These are phyloP conservation scores for Diachasmimorpha longicaudata DNA, from an alignment of 1,140 invertebrate genomes.

Conservation along the genomic window DNA sequence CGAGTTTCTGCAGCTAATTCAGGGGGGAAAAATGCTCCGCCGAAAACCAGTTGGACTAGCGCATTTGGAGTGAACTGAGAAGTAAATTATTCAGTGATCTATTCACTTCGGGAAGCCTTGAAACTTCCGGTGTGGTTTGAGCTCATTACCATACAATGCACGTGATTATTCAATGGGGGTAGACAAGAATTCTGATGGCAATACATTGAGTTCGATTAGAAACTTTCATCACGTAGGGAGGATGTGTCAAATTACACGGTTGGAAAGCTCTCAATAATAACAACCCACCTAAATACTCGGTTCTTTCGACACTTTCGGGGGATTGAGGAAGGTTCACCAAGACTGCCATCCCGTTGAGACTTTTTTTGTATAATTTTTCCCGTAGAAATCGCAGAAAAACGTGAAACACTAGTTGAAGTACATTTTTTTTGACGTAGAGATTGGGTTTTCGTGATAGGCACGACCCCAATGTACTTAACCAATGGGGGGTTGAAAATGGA, in stretches of 20 bases:
- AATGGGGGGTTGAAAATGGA: too few species aligned
- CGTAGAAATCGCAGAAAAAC: neutral
- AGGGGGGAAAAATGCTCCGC: neutral
- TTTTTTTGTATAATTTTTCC: neutral
- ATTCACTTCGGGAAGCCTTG: neutral
- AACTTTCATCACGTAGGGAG: constrained; percentile 27
- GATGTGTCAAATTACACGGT: constrained; percentile 19
- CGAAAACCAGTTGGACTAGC: neutral
- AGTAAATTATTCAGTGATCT: neutral
- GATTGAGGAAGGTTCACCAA: neutral
- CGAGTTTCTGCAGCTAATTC: neutral
- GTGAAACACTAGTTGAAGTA: neutral
- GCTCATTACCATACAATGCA: neutral
- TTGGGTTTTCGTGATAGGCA: neutral
- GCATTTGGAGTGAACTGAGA: neutral
- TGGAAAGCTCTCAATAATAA: constrained; percentile 14
- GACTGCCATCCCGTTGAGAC: neutral
- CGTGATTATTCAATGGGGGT: neutral
- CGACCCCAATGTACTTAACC: too few species aligned
- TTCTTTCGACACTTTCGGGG: constrained; percentile 31
- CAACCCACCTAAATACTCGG: constrained; percentile 3
- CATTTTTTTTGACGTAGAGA: neutral
- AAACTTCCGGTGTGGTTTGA: neutral
- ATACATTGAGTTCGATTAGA: constrained; percentile 7
- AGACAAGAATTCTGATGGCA: neutral